Evolutionary conservation across 2,888 invertebrate species (phyloP).

Genomic region (Drosophila dives): DNA sequence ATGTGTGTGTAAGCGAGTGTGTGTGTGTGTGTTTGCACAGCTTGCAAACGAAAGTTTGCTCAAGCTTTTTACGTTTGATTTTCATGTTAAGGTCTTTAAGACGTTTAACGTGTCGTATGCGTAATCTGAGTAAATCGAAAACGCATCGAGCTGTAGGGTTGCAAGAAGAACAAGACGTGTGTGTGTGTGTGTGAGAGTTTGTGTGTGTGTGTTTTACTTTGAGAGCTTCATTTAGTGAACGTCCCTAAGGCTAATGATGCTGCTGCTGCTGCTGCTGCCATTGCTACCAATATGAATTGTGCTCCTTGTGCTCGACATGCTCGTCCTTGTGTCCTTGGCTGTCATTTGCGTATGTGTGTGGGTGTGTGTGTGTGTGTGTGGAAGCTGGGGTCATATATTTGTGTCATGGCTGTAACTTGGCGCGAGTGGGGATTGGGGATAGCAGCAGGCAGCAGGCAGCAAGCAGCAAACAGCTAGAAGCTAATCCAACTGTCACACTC

Average conservation of each 20-base stretch:
- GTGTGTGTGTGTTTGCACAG: slow-evolving; percentile 46
- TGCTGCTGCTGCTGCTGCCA: slow-evolving; percentile 23
- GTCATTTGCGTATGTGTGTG: slow-evolving; percentile 21
- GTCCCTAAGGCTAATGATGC: slow-evolving; percentile 54
- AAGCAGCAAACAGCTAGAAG: slow-evolving; percentile 9
- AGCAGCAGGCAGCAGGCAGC: not conserved
- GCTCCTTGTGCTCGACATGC: slow-evolving; percentile 10
- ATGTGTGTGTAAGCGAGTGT: slow-evolving; percentile 27
- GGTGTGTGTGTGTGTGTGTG: too few relatives aligned
- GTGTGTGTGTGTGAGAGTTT: not conserved
- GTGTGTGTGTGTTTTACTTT: slow-evolving; percentile 21
- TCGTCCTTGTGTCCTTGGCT: slow-evolving; percentile 41
- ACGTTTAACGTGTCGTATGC: slow-evolving; percentile 69
- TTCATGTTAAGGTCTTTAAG: slow-evolving; percentile 54
- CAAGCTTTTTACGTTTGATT: slow-evolving; percentile 54
- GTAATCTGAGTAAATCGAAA: slow-evolving; percentile 60
- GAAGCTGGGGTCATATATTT: slow-evolving; percentile 55
- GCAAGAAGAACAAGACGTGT: not conserved
- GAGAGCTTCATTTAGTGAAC: slow-evolving; percentile 31
- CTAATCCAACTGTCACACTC: slow-evolving; percentile 73
- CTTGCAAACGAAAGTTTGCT: slow-evolving; percentile 65
- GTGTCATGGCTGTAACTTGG: slow-evolving; percentile 65
- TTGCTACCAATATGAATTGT: slow-evolving; percentile 21
- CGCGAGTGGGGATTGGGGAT: slow-evolving; percentile 24
- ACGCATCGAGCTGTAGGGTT: slow-evolving; percentile 34